These are phyloP conservation scores for Pristionchus mayeri DNA, from an alignment of 2,888 invertebrate species.

Conservation along the genomic window DNA sequence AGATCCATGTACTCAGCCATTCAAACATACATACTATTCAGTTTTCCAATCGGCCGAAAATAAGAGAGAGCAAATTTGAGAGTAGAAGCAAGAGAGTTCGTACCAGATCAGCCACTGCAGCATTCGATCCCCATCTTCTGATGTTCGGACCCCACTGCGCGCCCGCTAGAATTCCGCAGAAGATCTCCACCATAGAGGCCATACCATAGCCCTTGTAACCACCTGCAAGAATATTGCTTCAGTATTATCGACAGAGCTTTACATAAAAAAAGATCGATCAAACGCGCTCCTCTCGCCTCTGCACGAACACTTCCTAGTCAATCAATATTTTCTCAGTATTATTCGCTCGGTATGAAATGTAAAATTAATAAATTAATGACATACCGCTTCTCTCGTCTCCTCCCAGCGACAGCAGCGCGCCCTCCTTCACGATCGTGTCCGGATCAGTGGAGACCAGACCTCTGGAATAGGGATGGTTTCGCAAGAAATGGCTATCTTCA, in stretches of 20 bases:
- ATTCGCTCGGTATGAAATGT: no score
- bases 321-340: no score
- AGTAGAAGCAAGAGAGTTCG: not conserved
- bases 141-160: constrained; percentile 86
- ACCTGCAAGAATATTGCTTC: constrained; percentile 62
- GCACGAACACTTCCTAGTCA: no score
- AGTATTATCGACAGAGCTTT: not conserved
- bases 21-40: no score
- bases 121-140: constrained; percentile 84
- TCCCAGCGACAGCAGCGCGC: constrained; percentile 79
- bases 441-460: constrained; percentile 79
- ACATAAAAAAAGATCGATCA: no score
- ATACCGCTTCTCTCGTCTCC: constrained; percentile 78
- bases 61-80: no score
- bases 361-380: not conserved
- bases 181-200: constrained; percentile 88
- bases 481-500: no score
- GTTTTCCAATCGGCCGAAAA: no score
- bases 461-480: no score
- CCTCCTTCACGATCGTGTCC: constrained; percentile 75
- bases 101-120: constrained; percentile 81
- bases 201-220: constrained; percentile 93
- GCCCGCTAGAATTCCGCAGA: constrained; percentile 87
- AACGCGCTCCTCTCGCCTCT: no score
- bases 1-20: no score